These are phyloP conservation scores for Drosophila suzukii DNA, from an alignment of 1,140 invertebrate species.

Conservation along the genomic window DNA sequence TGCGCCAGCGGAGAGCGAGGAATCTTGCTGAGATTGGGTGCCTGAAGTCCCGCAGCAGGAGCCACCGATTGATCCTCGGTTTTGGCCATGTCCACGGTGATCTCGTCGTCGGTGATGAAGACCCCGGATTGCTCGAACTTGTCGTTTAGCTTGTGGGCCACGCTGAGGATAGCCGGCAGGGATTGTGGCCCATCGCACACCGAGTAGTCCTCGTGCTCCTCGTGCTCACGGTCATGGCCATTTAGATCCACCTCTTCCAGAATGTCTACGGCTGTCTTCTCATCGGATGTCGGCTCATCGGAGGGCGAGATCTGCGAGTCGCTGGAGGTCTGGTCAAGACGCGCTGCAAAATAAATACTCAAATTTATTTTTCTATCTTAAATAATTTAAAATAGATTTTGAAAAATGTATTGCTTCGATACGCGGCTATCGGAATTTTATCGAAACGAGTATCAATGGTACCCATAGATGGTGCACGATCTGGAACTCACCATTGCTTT, in stretches of 20 bases:
- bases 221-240: conserved; percentile 6
- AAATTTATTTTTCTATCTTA: no score
- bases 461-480: no score
- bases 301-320: conserved; percentile 81
- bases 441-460: no score
- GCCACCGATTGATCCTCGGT: conserved; percentile 87
- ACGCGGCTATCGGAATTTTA: no score
- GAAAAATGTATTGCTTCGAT: no score
- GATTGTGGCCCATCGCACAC: conserved; percentile 71
- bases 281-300: conserved; percentile 51
- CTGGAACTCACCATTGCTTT: conserved; percentile 87
- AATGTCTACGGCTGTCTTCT: conserved; percentile 22
- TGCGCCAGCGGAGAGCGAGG: conserved; percentile 71
- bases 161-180: conserved; percentile 64
- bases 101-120: conserved; percentile 85
- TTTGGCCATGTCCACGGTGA: conserved; percentile 88
- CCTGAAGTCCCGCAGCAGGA: conserved; percentile 21
- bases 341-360: conserved; percentile 45
- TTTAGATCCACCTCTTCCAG: conserved; percentile 19
- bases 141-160: conserved; percentile 36
- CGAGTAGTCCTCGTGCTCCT: conserved; percentile 39
- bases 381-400: no score
- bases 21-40: conserved; percentile 61
- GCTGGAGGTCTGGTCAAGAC: conserved; percentile 83
- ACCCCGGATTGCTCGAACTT: conserved; percentile 80